Percentiles rank a stretch among this genome's conserved stretches.
Evolutionary conservation across 2,113 vertebrate genomes (phyloP).

Genomic region (Hypomesus transpacificus): DNA sequence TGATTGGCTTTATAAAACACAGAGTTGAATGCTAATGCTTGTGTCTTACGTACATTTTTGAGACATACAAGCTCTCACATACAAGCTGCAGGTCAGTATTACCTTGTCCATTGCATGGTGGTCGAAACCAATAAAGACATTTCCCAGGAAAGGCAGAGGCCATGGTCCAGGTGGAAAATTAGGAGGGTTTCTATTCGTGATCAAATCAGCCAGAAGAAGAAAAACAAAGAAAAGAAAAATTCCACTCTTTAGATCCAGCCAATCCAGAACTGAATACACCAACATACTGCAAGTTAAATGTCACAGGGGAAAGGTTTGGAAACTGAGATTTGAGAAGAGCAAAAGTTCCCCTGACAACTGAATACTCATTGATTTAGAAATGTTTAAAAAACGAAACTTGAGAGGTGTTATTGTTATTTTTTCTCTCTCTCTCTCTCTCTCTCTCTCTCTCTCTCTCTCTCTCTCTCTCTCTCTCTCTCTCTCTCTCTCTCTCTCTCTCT

Average conservation of each 20-base stretch:
- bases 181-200: constrained; percentile 29
- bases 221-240: constrained; percentile 34
- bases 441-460: no score
- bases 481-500: no score
- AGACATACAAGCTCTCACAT: background rate
- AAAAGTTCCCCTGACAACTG: no score
- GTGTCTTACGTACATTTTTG: no score
- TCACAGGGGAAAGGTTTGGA: background rate
- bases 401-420: no score
- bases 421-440: no score
- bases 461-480: no score
- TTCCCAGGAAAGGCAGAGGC: constrained; percentile 64
- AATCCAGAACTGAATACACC: constrained; percentile 5
- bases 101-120: constrained; percentile 63
- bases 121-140: constrained; percentile 50
- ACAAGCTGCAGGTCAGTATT: background rate
- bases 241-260: constrained; percentile 13
- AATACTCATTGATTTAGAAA: no score
- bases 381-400: no score
- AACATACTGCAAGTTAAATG: constrained; percentile 12
- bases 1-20: no score
- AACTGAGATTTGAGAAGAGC: background rate
- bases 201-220: constrained; percentile 36
- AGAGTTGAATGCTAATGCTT: no score
- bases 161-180: constrained; percentile 62